Conservation (phyloP, 2,888 invertebrate species). For the Dugesia japonica region DNA sequence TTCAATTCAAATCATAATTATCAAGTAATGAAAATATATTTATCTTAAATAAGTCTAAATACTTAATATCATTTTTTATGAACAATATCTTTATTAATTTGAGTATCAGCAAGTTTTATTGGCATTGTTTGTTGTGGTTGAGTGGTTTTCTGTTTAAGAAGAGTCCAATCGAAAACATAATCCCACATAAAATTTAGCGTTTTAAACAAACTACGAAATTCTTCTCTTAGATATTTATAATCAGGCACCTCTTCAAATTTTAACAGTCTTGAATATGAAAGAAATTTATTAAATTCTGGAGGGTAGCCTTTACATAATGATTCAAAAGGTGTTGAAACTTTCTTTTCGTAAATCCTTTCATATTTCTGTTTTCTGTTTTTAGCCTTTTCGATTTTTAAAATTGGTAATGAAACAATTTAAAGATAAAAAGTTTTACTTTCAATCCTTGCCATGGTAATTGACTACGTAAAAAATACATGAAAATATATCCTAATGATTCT, state of each 20-base stretch:
- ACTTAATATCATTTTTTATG: constrained; percentile 6
- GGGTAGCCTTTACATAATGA: constrained; percentile 57
- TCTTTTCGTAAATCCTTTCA: constrained; percentile 96
- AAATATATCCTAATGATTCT: constrained; percentile 39
- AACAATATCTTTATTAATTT: background rate
- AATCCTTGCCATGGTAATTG: constrained; percentile 40
- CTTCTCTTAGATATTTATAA: constrained; percentile 33
- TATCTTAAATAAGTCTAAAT: background rate
- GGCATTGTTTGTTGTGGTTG: background rate
- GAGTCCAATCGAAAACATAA: constrained; percentile 98
- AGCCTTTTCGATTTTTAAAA: constrained; percentile 53
- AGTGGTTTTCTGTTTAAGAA: constrained; percentile 53
- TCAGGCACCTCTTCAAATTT: constrained; percentile 35
- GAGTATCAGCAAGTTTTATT: background rate
- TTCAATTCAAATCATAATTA: too few species aligned
- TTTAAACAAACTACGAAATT: constrained; percentile 51
- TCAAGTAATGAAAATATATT: too few species aligned
- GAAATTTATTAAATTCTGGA: constrained; percentile 34
- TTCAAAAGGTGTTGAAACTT: constrained; percentile 84
- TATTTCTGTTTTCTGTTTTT: constrained; percentile 98
- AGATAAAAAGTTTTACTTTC: too few species aligned
- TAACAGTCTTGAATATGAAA: constrained; percentile 32
- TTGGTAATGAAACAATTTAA: too few species aligned
- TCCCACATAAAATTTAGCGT: constrained; percentile 97
- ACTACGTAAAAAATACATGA: constrained; percentile 39